Evolutionary conservation across 2,888 invertebrate species (phyloP).

Genomic region (Arrhopalites spinosus): DNA sequence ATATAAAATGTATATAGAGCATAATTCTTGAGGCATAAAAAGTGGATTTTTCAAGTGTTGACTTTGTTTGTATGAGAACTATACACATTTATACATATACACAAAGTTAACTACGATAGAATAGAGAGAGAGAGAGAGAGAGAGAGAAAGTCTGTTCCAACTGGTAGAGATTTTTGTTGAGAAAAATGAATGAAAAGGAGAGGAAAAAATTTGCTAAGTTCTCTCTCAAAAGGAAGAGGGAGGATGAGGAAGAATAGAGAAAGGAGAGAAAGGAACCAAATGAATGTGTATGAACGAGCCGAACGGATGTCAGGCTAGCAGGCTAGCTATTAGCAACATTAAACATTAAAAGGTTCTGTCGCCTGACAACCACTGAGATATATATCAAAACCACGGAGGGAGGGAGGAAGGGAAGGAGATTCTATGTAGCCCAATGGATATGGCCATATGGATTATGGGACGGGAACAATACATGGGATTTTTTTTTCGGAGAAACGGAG

Average conservation of each 20-base stretch:
- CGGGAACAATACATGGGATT: background rate
- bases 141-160: background rate
- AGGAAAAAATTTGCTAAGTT: background rate
- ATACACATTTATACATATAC: background rate
- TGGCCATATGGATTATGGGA: background rate
- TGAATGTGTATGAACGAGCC: constrained; percentile 15
- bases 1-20: too few species aligned
- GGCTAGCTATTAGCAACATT: constrained; percentile 41
- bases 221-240: background rate
- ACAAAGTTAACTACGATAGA: too few species aligned
- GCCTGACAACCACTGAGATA: constrained; percentile 26
- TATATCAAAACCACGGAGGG: constrained; percentile 35
- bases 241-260: background rate
- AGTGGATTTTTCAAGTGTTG: too few species aligned
- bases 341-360: constrained; percentile 40
- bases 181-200: constrained; percentile 27
- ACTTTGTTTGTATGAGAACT: background rate
- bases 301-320: constrained; percentile 41
- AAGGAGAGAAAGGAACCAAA: constrained; percentile 3
- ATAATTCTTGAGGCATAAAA: too few species aligned
- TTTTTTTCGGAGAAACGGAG: background rate
- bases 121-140: background rate
- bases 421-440: background rate
- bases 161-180: background rate
- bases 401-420: background rate